Conservation (phyloP, 2,888 invertebrate genomes). For the Escarpia spicata region DNA sequence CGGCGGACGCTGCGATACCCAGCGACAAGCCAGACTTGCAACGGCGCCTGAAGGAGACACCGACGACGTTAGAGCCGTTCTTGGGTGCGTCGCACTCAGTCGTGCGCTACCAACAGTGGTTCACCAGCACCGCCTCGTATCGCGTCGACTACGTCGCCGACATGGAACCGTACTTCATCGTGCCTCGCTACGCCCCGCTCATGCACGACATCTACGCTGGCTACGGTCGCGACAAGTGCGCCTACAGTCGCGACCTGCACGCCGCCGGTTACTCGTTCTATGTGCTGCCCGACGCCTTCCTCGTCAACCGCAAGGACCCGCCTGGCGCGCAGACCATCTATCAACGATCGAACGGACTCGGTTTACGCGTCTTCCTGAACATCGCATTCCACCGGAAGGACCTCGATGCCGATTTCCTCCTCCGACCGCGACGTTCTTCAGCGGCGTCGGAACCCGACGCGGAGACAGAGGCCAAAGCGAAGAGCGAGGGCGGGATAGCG, state of each 20-base stretch:
- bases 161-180: slow-evolving; percentile 37
- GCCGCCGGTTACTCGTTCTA: slow-evolving; percentile 26
- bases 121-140: slow-evolving; percentile 22
- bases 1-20: slow-evolving; percentile 20
- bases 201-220: slow-evolving; percentile 30
- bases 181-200: slow-evolving; percentile 24
- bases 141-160: slow-evolving; percentile 26
- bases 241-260: slow-evolving; percentile 32
- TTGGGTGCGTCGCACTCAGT: slow-evolving; percentile 25
- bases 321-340: slow-evolving; percentile 1
- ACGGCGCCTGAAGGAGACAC: not conserved
- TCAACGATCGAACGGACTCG: slow-evolving; percentile 17
- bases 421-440: not conserved
- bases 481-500: not conserved
- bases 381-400: slow-evolving; percentile 25
- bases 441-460: not conserved
- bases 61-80: slow-evolving; percentile 19
- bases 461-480: not conserved
- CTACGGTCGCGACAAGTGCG: slow-evolving; percentile 38
- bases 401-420: slow-evolving; percentile 5
- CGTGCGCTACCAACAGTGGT: slow-evolving; percentile 30
- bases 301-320: slow-evolving; percentile 27
- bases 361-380: slow-evolving; percentile 26
- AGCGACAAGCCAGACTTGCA: slow-evolving; percentile 23
- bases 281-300: slow-evolving; percentile 30